Base-by-base conservation (phyloP, 2,797 vertebrate species). In the Gephyroberyx darwinii region DNA sequence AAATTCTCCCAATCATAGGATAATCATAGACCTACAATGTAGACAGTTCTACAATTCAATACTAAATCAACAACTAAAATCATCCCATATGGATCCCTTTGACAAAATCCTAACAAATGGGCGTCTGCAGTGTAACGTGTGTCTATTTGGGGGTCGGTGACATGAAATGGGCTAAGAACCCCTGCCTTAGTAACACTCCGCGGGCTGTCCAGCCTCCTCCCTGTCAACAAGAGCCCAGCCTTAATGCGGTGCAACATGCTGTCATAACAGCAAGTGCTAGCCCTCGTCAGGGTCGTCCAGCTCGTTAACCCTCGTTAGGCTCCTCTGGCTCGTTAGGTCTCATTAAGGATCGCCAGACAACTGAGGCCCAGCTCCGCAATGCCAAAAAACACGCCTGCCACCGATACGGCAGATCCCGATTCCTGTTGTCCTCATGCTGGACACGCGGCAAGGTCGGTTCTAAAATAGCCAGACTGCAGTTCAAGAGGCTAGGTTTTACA, bases 241-340 rank as follows among this genome's bases (percentile, higher is more conserved):
- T 72, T 75, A 74, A 81, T 78, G 53, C 69, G 53, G 51, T 65
- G 52, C 50, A 83, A 43, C 53, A 17, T 48, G 37, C 10, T 41
- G 66, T 77, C 53, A 64, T 70, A 76, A 71, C 67, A 58, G 52
- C 77, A 71, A 61, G 54, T 77, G 73, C 63, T 67, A 43, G 55
- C 65, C 50, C 71, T 81, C 17, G 50, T 81, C 20, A 62, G 64
- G 79, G 75, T 83, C 75, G 39, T 20, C 26, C 55, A 45, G 57
- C 74, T 81, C 74, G 53, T 86, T 87, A 88, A 78, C 77, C 80
- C 75, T 76, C 41, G 16, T 85, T 76, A 80, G 65, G 26, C 10
- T 4, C 39, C 66, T 48, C 51, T 30, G 75, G 45, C 59, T 80
- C 74, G 75, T 83, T 84, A 77, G 65, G 51, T 69, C 66, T 74